Base-by-base conservation (phyloP, 1,140 invertebrate species). In the Metopolophium dirhodum region DNA sequence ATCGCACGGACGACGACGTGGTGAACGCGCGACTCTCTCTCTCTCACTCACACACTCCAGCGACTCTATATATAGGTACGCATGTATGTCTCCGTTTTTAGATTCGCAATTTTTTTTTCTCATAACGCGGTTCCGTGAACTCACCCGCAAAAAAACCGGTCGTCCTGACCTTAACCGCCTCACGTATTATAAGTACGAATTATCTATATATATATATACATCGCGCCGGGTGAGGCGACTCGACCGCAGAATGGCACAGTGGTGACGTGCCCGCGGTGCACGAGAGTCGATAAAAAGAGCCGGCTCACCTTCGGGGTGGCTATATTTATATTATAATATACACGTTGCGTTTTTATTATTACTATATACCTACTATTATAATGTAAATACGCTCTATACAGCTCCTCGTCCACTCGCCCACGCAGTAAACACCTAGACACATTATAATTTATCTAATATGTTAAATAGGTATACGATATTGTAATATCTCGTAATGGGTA, bases 81-180 rank as follows among this genome's bases (percentile, higher is more conserved):
- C 7, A 41, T 41, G 23, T 7, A 26, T 41, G 37, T 54, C 49
- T 89, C 49, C n/a, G 87, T 89, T 54, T 54, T 89, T 54, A 35
- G 47, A 54, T 54, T 54, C 18, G 49, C 49, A 35, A 54, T 35
- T 51, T 54, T 89, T 89, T 51, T 51, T 54, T 54, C n/a, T n/a
- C 26, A n/a, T 41, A n/a, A 18, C 37, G 85, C 49, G n/a, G 49
- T 89, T 89, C 87, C 87, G 87, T 54, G 30, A 89, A 89, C 87
- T 89, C 49, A 35, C 35, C 47, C 49, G 87, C 87, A 35, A 54
- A 89, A 87, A 54, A 89, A 89, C 87, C 87, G 49, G 87, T 89
- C 87, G 49, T 51, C 3, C 35, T 35, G 87, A 54, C 87, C 87
- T 89, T 89, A 89, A 89, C 49, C 87, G 26, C 87, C 87, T 51